These are phyloP conservation scores for Meriones psammophilus DNA, from an alignment of 2,797 vertebrate genomes.

Conservation along the genomic window DNA sequence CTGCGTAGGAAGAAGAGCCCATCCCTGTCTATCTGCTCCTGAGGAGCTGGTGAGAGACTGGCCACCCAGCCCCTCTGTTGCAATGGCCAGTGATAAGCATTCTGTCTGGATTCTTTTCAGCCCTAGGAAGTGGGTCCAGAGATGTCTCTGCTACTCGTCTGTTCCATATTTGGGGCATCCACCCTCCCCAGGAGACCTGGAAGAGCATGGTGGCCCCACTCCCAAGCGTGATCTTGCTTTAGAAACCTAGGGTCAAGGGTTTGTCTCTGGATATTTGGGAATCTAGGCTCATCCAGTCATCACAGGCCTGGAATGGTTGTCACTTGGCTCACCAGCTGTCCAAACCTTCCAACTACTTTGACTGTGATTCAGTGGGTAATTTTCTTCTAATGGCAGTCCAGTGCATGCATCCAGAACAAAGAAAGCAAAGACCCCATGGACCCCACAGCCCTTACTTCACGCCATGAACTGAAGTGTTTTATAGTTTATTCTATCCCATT, in stretches of 20 bases:
- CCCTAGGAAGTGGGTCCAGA: background rate
- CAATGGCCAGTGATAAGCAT: background rate
- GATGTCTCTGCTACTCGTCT: background rate
- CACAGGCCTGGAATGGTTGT: no score
- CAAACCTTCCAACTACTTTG: background rate
- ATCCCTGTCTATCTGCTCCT: background rate
- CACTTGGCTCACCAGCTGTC: background rate
- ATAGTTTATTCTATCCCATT: background rate
- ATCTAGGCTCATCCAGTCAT: background rate
- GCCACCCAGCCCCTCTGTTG: background rate
- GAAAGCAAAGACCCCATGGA: background rate
- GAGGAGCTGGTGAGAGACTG: background rate
- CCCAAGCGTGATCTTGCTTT: background rate
- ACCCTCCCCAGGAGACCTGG: rapidly evolving
- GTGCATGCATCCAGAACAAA: background rate
- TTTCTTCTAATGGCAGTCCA: background rate
- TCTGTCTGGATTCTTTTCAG: background rate
- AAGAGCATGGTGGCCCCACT: no score
- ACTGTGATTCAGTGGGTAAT: background rate
- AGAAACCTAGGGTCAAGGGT: background rate
- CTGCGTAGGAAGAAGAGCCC: background rate
- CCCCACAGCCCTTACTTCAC: background rate
- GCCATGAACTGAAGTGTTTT: background rate
- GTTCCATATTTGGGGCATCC: background rate
- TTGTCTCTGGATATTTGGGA: background rate